Conservation (phyloP, 1,140 invertebrate genomes). For the Sarcophaga bullata region DNA sequence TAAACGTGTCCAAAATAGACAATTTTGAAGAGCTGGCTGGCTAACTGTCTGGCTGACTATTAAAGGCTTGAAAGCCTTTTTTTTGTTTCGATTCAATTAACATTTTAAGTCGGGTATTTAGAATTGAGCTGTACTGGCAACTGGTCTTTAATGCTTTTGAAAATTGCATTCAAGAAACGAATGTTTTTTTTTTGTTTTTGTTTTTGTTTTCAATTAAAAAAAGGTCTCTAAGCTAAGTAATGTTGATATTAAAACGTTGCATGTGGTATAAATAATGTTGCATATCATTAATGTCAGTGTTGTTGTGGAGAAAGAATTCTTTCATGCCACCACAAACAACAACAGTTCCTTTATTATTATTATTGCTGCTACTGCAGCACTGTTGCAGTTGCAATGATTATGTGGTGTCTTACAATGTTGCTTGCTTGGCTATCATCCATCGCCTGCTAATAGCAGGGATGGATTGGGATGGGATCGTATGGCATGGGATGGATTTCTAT, state of each 20-base stretch:
- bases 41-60: neutral
- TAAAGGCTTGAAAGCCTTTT: neutral
- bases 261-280: slow-evolving; percentile 15
- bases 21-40: neutral
- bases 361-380: too few relatives aligned
- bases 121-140: neutral
- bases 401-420: neutral
- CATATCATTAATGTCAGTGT: neutral
- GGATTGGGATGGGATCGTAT: too few relatives aligned
- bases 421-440: neutral
- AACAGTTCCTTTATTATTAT: too few relatives aligned
- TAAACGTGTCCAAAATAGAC: slow-evolving; percentile 7
- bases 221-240: neutral
- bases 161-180: neutral
- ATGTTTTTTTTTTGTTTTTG: neutral
- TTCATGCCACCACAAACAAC: neutral
- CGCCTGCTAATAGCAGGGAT: neutral
- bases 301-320: neutral
- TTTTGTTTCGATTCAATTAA: slow-evolving; percentile 6
- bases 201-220: neutral
- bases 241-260: slow-evolving; percentile 8
- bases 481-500: neutral
- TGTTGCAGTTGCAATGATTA: too few relatives aligned
- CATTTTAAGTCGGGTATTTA: neutral
- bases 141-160: neutral